Evolutionary conservation across 2,888 invertebrate genomes (phyloP).

Genomic region (Eurois occulta): DNA sequence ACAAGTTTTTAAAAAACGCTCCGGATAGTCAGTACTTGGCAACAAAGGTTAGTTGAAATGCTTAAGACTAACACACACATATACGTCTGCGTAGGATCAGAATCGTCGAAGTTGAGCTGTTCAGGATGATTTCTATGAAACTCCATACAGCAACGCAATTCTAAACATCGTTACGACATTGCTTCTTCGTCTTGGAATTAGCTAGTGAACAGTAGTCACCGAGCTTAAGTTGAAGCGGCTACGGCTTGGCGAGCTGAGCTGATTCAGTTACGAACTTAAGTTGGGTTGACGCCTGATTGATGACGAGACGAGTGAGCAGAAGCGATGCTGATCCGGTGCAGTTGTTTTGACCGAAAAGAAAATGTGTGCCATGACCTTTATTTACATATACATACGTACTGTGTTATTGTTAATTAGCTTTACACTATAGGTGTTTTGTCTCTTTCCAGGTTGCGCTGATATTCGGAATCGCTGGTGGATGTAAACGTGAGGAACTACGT

Average conservation of each 20-base stretch:
- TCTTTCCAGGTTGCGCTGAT: slow-evolving; percentile 32
- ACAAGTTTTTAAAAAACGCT: slow-evolving; percentile 31
- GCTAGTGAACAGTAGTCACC: background rate
- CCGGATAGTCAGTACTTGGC: slow-evolving; percentile 27
- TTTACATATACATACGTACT: background rate
- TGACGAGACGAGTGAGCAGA: background rate
- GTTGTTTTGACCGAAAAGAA: background rate
- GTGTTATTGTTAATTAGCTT: background rate
- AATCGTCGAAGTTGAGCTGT: background rate
- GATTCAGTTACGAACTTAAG: background rate
- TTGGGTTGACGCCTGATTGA: background rate
- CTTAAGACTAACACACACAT: background rate
- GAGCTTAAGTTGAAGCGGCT: background rate
- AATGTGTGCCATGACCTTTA: background rate
- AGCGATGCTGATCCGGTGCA: background rate
- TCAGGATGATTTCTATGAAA: background rate
- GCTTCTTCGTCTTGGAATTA: background rate
- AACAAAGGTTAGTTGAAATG: slow-evolving; percentile 24
- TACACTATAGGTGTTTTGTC: background rate
- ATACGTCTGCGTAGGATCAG: background rate
- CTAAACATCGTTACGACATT: background rate
- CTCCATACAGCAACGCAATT: background rate
- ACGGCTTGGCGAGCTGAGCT: background rate
- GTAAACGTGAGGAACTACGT: slow-evolving; percentile 22
- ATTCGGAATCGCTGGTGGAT: slow-evolving; percentile 37